Evolutionary conservation across 2,888 invertebrate genomes (phyloP).

Genomic region (Trichopria drosophilae): DNA sequence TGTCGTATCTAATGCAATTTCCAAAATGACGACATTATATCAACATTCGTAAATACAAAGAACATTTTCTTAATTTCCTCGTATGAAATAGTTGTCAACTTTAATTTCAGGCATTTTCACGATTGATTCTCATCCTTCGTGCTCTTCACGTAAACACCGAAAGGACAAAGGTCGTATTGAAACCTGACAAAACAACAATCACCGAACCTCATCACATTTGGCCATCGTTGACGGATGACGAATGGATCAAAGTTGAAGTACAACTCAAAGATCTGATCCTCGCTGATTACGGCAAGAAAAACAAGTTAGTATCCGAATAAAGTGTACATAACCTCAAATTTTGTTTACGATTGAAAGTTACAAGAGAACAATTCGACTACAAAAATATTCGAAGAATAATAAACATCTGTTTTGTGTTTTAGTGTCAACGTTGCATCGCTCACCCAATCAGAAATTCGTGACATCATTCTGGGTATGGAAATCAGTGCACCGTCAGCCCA

Average conservation of each 20-base stretch:
- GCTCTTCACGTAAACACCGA: slow-evolving; percentile 99
- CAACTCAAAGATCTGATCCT: slow-evolving; percentile 97
- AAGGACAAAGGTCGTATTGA: slow-evolving; percentile 95
- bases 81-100: too few relatives aligned
- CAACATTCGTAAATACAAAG: too few relatives aligned
- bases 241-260: slow-evolving; percentile 99
- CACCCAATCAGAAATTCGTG: slow-evolving; percentile 98
- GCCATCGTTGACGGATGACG: slow-evolving; percentile 96
- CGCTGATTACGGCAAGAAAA: slow-evolving; percentile 99
- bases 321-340: too few relatives aligned
- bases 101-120: too few relatives aligned
- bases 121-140: slow-evolving; percentile 92
- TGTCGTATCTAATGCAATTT: slow-evolving; percentile 24
- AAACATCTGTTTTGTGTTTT: too few relatives aligned
- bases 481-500: slow-evolving; percentile 99
- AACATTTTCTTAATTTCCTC: too few relatives aligned
- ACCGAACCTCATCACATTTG: slow-evolving; percentile 99
- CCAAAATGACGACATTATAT: slow-evolving; percentile 27
- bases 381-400: too few relatives aligned
- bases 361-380: too few relatives aligned
- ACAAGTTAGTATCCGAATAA: too few relatives aligned
- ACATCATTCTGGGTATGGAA: slow-evolving; percentile 99
- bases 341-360: too few relatives aligned
- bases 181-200: slow-evolving; percentile 98
- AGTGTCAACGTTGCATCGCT: slow-evolving; percentile 98